A percentile compares a stretch with the other conserved stretches of the same genome.
These are phyloP conservation scores for Apostichopus californicus DNA, from an alignment of 35 echinoderm and acorn worm genomes.

Conservation along the genomic window DNA sequence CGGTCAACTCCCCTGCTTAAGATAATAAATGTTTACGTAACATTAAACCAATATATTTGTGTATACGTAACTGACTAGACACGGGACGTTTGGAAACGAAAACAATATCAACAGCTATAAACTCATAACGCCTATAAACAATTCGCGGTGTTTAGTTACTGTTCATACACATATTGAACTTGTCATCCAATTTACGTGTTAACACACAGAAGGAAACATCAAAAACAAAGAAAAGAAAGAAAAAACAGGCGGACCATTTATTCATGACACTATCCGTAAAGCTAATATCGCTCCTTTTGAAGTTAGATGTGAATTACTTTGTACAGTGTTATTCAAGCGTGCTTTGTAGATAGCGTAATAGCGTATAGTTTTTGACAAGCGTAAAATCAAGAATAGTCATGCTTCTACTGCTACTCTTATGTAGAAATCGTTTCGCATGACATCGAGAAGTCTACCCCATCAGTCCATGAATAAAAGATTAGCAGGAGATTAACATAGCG, in stretches of 20 bases:
- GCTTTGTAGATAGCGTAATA: neutral
- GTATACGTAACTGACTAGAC: too few relatives aligned
- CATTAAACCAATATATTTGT: too few relatives aligned
- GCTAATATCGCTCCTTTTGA: neutral
- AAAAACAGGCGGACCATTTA: neutral
- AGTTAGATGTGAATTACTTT: slow-evolving; percentile 44
- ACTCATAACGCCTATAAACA: too few relatives aligned
- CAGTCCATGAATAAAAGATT: slow-evolving; percentile 37
- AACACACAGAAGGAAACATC: neutral
- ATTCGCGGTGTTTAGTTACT: neutral
- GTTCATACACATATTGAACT: neutral
- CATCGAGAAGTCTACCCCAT: neutral
- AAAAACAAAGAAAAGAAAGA: neutral
- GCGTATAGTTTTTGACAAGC: slow-evolving; percentile 33
- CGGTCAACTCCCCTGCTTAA: too few relatives aligned
- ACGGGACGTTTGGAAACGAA: too few relatives aligned
- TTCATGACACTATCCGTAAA: slow-evolving; percentile 1
- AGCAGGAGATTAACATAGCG: slow-evolving; percentile 1
- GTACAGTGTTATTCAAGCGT: slow-evolving; percentile 34
- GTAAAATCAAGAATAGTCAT: slow-evolving; percentile 26
- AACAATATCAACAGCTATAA: too few relatives aligned
- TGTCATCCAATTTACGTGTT: neutral
- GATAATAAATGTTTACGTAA: too few relatives aligned
- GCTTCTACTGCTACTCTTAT: neutral
- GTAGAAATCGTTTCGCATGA: slow-evolving; percentile 32